Evolutionary conservation across 2,113 vertebrate genomes (phyloP), one percentile per base, ranked within the genome.

Genomic region (Istiophorus platypterus): DNA sequence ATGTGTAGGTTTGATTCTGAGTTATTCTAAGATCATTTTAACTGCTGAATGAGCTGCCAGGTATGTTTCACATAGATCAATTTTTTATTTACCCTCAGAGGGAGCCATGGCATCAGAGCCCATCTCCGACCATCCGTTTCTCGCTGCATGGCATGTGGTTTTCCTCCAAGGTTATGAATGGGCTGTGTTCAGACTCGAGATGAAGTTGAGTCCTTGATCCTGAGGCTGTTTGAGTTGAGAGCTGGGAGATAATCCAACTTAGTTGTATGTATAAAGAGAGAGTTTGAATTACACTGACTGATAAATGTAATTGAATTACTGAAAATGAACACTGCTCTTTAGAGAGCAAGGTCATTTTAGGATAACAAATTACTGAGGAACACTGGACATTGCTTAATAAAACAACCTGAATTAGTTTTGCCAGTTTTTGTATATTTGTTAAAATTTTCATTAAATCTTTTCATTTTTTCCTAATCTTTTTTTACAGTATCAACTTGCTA

Each of bases 131-230:
- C 77, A 84, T 67, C 54, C 17, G 8, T 84, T 85, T 58, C 54
- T 66, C 26, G 56, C 72, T 79, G 61, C 77, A 56, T 72, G 84
- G 71, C 71, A 62, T 73, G 77, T 78, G 77, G 78, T 77, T 82
- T 78, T n/a, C 49, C 74, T 80, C 45, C 82, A 85, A 89, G 84
- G 85, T 81, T 80, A 80, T 22, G 65, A 89, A 85, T 24, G 18
- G 12, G 61, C 37, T 29, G 58, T 78, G 74, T 72, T 86, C 62
- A 26, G 77, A 89, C 62, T 82, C 2, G 11, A 78, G 61, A 87
- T 80, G 45, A 80, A 63, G 72, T 31, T 45, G 20, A 81, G 82
- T 54, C 73, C 81, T 81, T 88, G 82, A 69, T 83, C 63, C 65
- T 64, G 45, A 82, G 78, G 76, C 81, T 72, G 22, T 66, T 37